A percentile compares a stretch with the other conserved stretches of the same genome.
phyloP scores from a whole-genome alignment of 2,888 invertebrate genomes.

The Malachius bipustulatus region DNA sequence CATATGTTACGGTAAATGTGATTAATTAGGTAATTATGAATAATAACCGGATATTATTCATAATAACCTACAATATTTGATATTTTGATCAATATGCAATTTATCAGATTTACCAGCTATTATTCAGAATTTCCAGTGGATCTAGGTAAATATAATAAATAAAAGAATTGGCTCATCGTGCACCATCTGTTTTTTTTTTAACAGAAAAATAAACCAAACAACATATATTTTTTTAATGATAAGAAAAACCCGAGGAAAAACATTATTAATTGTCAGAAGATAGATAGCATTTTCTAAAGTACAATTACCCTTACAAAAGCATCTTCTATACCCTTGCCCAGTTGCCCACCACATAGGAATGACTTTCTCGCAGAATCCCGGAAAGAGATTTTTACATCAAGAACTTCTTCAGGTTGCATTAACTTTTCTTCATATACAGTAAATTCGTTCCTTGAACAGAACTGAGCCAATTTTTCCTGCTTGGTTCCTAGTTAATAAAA shows the following conservation, averaged over 20 bases:
- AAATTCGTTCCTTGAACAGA: slow-evolving; percentile 3
- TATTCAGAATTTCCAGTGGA: background rate
- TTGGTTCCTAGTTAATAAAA: slow-evolving; percentile 1
- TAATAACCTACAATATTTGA: background rate
- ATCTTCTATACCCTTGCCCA: background rate
- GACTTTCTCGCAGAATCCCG: background rate
- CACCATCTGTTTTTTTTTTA: too few species aligned
- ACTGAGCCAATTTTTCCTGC: slow-evolving; percentile 2
- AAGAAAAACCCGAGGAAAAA: background rate
- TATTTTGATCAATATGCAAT: too few species aligned
- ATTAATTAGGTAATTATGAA: background rate
- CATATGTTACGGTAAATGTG: slow-evolving; percentile 3
- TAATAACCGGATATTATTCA: background rate
- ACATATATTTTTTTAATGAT: background rate
- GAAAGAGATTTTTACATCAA: too few species aligned
- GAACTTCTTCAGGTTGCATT: too few species aligned
- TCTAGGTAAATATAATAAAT: background rate
- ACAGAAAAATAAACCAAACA: slow-evolving; percentile 1
- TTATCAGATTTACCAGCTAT: too few species aligned
- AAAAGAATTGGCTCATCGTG: too few species aligned
- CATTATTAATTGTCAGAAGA: background rate
- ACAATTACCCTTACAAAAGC: too few species aligned
- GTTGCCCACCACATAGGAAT: slow-evolving; percentile 3
- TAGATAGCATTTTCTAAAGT: too few species aligned
- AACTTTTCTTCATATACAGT: too few species aligned